Conservation (phyloP, 2,113 vertebrate genomes). For the Myotis davidii region DNA sequence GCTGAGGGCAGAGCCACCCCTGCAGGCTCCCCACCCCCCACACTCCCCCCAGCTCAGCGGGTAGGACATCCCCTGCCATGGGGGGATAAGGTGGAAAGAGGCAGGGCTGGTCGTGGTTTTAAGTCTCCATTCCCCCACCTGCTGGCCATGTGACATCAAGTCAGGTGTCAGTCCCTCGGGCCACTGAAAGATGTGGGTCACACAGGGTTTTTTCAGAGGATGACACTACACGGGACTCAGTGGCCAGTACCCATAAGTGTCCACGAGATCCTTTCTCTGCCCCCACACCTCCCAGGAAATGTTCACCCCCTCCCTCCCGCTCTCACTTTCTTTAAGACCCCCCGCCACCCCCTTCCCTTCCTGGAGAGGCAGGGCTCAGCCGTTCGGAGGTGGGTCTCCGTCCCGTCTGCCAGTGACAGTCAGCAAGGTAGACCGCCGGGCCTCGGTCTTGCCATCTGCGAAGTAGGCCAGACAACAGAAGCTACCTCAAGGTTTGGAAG, state of each 20-base stretch:
- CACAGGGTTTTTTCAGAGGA: background rate
- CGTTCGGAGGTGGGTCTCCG: background rate
- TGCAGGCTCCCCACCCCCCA: too few species aligned
- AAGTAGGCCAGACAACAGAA: background rate
- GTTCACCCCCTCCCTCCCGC: background rate
- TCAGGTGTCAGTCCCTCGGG: background rate
- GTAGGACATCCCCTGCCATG: background rate
- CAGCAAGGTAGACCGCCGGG: rapidly evolving
- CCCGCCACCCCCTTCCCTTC: background rate
- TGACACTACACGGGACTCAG: rapidly evolving
- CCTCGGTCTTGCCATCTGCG: background rate
- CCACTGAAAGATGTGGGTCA: background rate
- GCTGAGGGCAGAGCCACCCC: background rate
- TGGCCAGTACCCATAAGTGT: rapidly evolving
- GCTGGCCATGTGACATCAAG: background rate
- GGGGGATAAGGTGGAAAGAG: background rate
- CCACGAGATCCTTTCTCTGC: background rate
- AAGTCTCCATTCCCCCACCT: background rate
- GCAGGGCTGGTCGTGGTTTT: background rate
- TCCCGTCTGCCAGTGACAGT: background rate
- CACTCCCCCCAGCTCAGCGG: too few species aligned
- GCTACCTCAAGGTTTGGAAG: rapidly evolving
- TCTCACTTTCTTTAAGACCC: background rate
- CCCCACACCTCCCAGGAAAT: background rate
- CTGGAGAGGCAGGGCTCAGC: rapidly evolving